Conservation (phyloP, 1,140 invertebrate genomes). For the Bactericera cockerelli region DNA sequence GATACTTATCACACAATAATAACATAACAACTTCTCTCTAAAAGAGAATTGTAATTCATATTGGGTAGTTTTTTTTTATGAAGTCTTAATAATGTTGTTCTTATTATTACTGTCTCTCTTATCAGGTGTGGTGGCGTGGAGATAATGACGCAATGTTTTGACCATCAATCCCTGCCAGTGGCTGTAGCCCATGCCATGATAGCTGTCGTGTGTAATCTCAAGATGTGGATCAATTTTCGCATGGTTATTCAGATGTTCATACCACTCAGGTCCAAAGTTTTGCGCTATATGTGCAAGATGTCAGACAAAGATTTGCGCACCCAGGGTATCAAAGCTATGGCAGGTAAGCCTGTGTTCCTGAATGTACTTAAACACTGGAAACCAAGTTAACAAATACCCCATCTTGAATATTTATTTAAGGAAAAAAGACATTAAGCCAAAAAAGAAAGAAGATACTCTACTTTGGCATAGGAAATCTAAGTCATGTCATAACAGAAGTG, state of each 20-base stretch:
- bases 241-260: constrained; percentile 75
- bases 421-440: too few relatives aligned
- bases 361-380: too few relatives aligned
- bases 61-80: too few relatives aligned
- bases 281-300: constrained; percentile 84
- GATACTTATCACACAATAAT: too few relatives aligned
- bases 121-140: constrained; percentile 76
- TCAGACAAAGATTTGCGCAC: constrained; percentile 77
- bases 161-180: constrained; percentile 56
- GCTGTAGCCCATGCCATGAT: constrained; percentile 81
- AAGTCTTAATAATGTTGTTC: too few relatives aligned
- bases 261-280: constrained; percentile 64
- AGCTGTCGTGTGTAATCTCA: constrained; percentile 76
- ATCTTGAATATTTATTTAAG: too few relatives aligned
- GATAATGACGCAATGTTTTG: constrained; percentile 70
- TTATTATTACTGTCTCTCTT: constrained; percentile 41
- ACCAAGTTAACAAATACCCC: not conserved
- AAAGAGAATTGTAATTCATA: too few relatives aligned
- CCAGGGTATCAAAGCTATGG: constrained; percentile 76
- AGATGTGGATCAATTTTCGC: constrained; percentile 84
- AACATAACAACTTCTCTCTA: too few relatives aligned
- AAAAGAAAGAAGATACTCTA: too few relatives aligned
- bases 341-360: constrained; percentile 38
- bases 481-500: too few relatives aligned
- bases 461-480: too few relatives aligned